These are phyloP conservation scores for Drosophila aff. DNA, from an alignment of 1,140 invertebrate genomes.

Conservation along the genomic window DNA sequence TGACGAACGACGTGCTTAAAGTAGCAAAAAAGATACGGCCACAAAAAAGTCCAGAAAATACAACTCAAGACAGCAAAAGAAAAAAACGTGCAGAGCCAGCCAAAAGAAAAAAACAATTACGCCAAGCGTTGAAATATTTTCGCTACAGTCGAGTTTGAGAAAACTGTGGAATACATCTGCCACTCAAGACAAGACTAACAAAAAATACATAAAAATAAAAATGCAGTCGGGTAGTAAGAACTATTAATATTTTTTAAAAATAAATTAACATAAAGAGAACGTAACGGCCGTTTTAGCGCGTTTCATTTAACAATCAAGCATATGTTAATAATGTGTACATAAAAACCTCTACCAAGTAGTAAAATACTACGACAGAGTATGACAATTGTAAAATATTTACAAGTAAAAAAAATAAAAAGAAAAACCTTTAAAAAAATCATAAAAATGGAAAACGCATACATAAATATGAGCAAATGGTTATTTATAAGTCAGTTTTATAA, in stretches of 20 bases:
- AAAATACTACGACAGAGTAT: conserved; percentile 14
- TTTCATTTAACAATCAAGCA: conserved; percentile 8
- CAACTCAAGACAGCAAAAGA: conserved; percentile 4
- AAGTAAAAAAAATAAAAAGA: background rate
- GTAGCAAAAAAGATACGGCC: conserved; percentile 54
- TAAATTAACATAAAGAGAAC: background rate
- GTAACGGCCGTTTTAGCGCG: conserved; percentile 5
- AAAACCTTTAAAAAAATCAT: background rate
- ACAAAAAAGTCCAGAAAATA: conserved; percentile 42
- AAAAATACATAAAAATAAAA: conserved; percentile 11
- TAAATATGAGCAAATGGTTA: background rate
- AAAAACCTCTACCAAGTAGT: conserved; percentile 15
- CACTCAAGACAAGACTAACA: conserved; percentile 8
- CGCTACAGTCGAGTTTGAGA: conserved; percentile 5
- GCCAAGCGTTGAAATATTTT: conserved; percentile 42
- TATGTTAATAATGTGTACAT: background rate
- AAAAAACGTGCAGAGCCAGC: conserved; percentile 11
- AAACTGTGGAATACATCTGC: conserved; percentile 37
- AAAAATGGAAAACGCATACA: background rate
- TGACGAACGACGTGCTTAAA: conserved; percentile 73
- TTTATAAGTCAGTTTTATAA: background rate
- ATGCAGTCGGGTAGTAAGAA: background rate
- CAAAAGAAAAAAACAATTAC: conserved; percentile 46
- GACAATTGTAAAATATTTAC: conserved; percentile 13
- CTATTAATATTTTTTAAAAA: background rate